Evolutionary conservation across 2,888 invertebrate genomes (phyloP).

Genomic region (Dicranocentrus wangi): DNA sequence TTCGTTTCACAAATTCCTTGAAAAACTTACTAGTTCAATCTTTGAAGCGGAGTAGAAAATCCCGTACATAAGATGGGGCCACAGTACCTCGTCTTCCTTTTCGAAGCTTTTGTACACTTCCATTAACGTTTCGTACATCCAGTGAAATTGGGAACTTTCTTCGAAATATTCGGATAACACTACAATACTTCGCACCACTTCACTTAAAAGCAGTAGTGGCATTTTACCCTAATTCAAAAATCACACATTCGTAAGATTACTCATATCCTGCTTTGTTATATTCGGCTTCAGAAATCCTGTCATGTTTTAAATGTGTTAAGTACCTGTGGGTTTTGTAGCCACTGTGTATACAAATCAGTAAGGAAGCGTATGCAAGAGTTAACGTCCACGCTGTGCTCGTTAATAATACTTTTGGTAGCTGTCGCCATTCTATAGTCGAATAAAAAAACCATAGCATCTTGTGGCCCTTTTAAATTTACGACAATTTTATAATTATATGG

Average conservation of each 20-base stretch:
- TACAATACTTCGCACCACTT: conserved; percentile 79
- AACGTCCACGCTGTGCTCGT: conserved; percentile 85
- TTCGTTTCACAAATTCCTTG: background rate
- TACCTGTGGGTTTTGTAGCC: conserved; percentile 79
- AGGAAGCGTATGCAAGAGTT: conserved; percentile 94
- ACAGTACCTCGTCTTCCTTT: conserved; percentile 84
- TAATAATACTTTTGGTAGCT: conserved; percentile 70
- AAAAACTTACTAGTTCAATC: conserved; percentile 63
- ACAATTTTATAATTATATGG: background rate
- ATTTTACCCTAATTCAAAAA: conserved; percentile 74
- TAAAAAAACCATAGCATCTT: conserved; percentile 11
- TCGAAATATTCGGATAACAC: conserved; percentile 85
- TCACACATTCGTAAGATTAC: conserved; percentile 34
- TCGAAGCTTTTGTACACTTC: conserved; percentile 81
- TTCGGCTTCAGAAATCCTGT: conserved; percentile 74
- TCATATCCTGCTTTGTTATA: background rate
- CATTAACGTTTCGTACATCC: conserved; percentile 84
- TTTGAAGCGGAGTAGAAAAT: conserved; percentile 81
- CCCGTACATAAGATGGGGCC: conserved; percentile 82
- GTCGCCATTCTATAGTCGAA: conserved; percentile 65
- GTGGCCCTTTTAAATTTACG: background rate
- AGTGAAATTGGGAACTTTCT: conserved; percentile 84
- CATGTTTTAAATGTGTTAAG: conserved; percentile 60
- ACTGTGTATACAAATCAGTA: conserved; percentile 90
- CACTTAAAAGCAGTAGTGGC: conserved; percentile 71